phyloP scores from a whole-genome alignment of 23 tunicate genomes.

The Trididemnum miniatum region DNA sequence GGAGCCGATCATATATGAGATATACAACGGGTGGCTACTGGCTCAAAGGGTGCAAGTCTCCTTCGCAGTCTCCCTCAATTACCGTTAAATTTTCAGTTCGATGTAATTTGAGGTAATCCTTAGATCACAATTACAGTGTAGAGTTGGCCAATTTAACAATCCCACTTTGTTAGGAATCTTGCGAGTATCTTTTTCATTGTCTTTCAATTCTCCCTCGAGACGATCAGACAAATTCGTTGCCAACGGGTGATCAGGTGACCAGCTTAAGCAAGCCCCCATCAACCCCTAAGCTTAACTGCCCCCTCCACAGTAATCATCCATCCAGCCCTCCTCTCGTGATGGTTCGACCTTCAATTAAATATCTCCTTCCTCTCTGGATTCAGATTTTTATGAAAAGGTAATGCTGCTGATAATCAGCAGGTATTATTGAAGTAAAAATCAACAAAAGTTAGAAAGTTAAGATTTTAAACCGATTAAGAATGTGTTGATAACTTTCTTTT shows the following conservation, averaged over 20 bases:
- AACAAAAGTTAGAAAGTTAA: too few relatives aligned
- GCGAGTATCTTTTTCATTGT: conserved; percentile 5
- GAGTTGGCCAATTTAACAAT: too few relatives aligned
- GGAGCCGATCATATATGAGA: too few relatives aligned
- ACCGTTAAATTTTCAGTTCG: too few relatives aligned
- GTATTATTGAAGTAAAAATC: too few relatives aligned
- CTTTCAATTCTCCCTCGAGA: conserved; percentile 2
- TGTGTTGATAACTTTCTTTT: too few relatives aligned
- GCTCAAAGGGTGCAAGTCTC: too few relatives aligned
- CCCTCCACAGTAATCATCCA: neutral
- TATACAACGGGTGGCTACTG: too few relatives aligned
- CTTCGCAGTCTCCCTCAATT: too few relatives aligned
- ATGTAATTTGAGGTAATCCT: too few relatives aligned
- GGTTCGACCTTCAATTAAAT: neutral
- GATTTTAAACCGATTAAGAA: too few relatives aligned
- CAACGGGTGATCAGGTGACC: conserved; percentile 29
- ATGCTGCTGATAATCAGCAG: neutral
- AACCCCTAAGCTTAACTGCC: neutral
- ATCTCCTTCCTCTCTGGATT: conserved; percentile 55
- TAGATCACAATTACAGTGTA: too few relatives aligned
- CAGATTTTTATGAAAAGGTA: conserved; percentile 45
- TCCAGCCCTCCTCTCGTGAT: neutral
- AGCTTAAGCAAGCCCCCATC: neutral
- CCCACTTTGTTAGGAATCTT: conserved; percentile 31
- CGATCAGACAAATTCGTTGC: neutral